Evolutionary conservation across 2,888 invertebrate genomes (phyloP).

Genomic region (Priocnemis perturbator): DNA sequence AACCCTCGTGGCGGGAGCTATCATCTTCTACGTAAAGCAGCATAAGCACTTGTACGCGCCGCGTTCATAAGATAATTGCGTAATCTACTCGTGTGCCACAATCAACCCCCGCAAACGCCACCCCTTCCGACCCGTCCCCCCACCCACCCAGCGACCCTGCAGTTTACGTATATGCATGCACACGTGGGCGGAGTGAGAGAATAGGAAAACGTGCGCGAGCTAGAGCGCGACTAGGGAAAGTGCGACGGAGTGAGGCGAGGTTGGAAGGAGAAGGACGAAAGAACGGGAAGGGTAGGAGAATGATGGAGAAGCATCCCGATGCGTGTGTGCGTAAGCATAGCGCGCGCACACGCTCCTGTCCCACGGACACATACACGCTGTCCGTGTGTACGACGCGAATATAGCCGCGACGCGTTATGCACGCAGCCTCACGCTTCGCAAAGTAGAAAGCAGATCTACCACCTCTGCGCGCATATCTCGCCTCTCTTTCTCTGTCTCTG

Average conservation of each 20-base stretch:
- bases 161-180: not conserved
- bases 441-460: slow-evolving; percentile 43
- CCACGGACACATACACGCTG: no score
- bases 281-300: no score
- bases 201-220: not conserved
- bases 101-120: slow-evolving; percentile 58
- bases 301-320: no score
- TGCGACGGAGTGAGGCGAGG: no score
- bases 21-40: slow-evolving; percentile 55
- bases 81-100: slow-evolving; percentile 65
- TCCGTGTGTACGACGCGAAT: no score
- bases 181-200: no score
- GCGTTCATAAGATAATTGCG: slow-evolving; percentile 69
- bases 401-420: slow-evolving; percentile 21
- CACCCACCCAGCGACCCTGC: not conserved
- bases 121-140: slow-evolving; percentile 18
- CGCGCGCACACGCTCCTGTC: no score
- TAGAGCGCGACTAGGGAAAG: no score
- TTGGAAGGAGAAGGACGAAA: not conserved
- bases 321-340: no score
- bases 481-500: not conserved
- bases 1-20: slow-evolving; percentile 38
- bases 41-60: slow-evolving; percentile 57
- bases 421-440: slow-evolving; percentile 43
- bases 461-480: not conserved